These are phyloP conservation scores for Phacellophora camtschatica DNA, from an alignment of 30 jellyfish, hydroid and myxozoan genomes.

Conservation along the genomic window DNA sequence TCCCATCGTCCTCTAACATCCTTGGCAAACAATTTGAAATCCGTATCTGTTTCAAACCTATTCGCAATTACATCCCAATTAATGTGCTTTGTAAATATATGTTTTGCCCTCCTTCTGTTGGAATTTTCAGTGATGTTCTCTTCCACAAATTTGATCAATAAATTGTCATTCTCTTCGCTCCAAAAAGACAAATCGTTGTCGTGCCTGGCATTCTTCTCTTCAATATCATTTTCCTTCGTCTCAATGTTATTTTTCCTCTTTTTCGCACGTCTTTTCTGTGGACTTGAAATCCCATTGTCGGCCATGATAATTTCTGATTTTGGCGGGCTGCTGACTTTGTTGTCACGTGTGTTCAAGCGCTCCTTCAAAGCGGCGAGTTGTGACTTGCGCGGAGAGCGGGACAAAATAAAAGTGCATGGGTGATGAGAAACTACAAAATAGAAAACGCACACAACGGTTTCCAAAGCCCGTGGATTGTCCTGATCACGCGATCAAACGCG, in stretches of 20 bases:
- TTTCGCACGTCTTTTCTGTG: no score
- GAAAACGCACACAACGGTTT: no score
- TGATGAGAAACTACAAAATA: no score
- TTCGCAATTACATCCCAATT: conserved; percentile 39
- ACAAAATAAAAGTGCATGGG: no score
- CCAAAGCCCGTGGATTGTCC: no score
- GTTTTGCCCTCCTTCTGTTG: conserved; percentile 43
- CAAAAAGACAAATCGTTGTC: not conserved
- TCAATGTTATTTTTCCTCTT: conserved; percentile 1
- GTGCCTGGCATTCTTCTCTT: not conserved
- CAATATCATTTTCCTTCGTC: not conserved
- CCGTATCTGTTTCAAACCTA: not conserved
- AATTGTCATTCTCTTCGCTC: conserved; percentile 46
- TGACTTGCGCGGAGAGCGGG: no score
- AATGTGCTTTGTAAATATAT: conserved; percentile 5
- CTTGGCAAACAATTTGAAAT: not conserved
- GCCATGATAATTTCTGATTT: conserved; percentile 3
- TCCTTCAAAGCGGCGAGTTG: no score
- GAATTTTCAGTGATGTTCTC: not conserved
- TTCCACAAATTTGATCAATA: conserved; percentile 19
- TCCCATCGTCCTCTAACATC: conserved; percentile 49
- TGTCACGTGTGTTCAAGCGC: no score
- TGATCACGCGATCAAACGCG: no score
- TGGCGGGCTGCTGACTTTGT: conserved; percentile 3
- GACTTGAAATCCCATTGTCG: not conserved